Evolutionary conservation across 2,113 vertebrate species (phyloP).

Genomic region (Syrmaticus mikado): DNA sequence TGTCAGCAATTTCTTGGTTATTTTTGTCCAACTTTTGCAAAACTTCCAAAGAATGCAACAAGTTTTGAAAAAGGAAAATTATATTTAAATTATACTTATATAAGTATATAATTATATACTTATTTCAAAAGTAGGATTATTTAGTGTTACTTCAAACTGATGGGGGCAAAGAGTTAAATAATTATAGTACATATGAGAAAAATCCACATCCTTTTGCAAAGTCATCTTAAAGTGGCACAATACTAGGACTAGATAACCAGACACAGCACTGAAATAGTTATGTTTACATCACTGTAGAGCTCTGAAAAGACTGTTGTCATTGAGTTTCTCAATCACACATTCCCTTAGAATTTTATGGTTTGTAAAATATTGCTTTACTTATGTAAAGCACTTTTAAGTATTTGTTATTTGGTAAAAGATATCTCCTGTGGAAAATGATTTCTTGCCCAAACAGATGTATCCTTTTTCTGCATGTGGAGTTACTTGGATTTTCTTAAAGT

Average conservation of each 20-base stretch:
- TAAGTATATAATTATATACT: too few relatives aligned
- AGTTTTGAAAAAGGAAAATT: background rate
- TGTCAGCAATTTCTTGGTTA: background rate
- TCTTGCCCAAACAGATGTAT: background rate
- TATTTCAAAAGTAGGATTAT: background rate
- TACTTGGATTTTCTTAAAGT: background rate
- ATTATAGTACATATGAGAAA: background rate
- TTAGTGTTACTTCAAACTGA: background rate
- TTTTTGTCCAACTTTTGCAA: background rate
- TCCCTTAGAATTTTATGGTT: background rate
- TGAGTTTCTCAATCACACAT: background rate
- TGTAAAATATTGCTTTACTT: constrained; percentile 13
- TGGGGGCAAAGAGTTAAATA: background rate
- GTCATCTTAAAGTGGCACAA: background rate
- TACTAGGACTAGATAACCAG: background rate
- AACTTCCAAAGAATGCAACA: background rate
- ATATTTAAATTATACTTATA: background rate
- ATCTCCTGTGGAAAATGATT: background rate
- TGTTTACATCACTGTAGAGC: background rate
- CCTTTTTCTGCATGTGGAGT: background rate
- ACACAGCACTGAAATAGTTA: background rate
- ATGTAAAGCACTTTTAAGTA: background rate
- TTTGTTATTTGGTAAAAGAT: constrained; percentile 10
- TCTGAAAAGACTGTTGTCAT: background rate
- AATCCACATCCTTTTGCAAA: background rate